Base-by-base conservation (phyloP, 2,888 invertebrate species). In the Scrobipalpa costella region DNA sequence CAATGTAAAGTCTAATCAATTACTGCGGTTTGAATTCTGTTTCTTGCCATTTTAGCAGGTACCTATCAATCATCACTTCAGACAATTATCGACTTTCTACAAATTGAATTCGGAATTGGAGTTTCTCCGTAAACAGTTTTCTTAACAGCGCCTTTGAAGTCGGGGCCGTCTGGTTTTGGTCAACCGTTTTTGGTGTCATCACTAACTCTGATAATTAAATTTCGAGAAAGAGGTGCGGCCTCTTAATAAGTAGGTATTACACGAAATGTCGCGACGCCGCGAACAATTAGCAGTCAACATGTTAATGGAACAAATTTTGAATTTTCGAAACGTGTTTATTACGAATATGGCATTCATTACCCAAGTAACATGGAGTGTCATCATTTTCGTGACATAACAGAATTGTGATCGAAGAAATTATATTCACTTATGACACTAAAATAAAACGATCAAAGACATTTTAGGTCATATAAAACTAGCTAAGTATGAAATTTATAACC, bases 161-260 rank as follows among this genome's bases (percentile, higher is more conserved):
- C 73, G 76, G 72, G 67, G 67, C 66, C 66, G 71, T 67, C 77
- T 81, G 77, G 82, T 83, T 83, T 81, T 77, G 73, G 74, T 74
- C 71, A 68, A 68, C 78, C 79, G 73, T 75, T 83, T 85, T 87
- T 75, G 82, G 86, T 87, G 88, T 86, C 88, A 82, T 73, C 73
- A 68, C 81, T 85, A 85, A 88, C 84, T 81, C 74, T 69, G 89
- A 88, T 91, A 91, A 91, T 90, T 89, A 89, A 89, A 88, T 85
- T 87, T 88, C 83, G 84, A 81, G 80, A 83, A 86, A 83, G 85
- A 84, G 79, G 73, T 77, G 78, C 76, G 79, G 75, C 75, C 78
- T 75, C 78, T 81, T 86, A 87, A 90, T 89, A 90, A 85, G 85
- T 89, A 90, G 84, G 85, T 85, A 81, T 83, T 83, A 86, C 89